Evolutionary conservation across 2,797 vertebrate genomes (phyloP), one percentile per base, ranked within the genome.

Genomic region (Arrhamphus sclerolepis): DNA sequence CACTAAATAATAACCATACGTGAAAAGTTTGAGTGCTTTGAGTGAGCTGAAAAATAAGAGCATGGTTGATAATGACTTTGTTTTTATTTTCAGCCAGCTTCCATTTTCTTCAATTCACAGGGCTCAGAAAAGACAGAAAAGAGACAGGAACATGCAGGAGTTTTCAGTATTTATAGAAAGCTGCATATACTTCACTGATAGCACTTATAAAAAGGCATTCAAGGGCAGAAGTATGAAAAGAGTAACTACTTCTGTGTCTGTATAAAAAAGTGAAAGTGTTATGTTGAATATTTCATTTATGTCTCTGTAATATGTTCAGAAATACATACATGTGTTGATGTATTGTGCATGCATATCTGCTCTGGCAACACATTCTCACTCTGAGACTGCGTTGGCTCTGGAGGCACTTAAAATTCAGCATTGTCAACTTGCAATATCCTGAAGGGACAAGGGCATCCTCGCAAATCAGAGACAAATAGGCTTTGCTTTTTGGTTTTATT

Each of bases 31-130:
- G 22, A 42, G 41, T 24, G 38, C 44, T 66, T 54, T 58, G 28
- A 42, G 42, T 52, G 18, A 54, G 31, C 31, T 50, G 42, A 50
- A 66, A 44, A 64, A 61, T 62, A 17, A 52, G 61, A 55, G 40
- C 31, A 57, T 60, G 22, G 66, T 44, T 16, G 29, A 53, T 43
- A 1, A 2, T 26, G 24, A 61, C 39, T 60, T 65, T 47, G 38
- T 26, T 75, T 80, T 66, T 57, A 66, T 38, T 42, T 64, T 52
- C 57, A 66, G 52, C 53, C 66, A 70, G 71, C 29, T 64, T 38
- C 63, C 72, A 67, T 63, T 42, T 66, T 49, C 66, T 67, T 64
- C 58, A 51, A 51, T 57, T 56, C 34, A 52, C 38, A 1, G 41
- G 53, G 46, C 19, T 55, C 50, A 38, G 56, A 16, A 46, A 22